These are phyloP conservation scores for Thalassophryne amazonica DNA, from an alignment of 2,797 vertebrate species.

Conservation along the genomic window DNA sequence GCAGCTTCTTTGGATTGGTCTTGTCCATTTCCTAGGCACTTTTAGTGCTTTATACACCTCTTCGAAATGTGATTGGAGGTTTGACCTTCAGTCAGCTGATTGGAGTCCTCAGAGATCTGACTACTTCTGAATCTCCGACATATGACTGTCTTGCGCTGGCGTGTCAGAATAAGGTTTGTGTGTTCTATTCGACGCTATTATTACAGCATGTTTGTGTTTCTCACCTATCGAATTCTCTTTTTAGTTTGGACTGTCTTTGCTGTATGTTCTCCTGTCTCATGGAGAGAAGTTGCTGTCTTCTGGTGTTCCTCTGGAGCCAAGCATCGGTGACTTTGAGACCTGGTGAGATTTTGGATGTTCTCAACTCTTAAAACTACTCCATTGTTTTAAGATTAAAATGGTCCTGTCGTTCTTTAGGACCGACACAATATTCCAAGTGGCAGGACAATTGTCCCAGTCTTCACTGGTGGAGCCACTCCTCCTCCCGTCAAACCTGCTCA, in stretches of 20 bases:
- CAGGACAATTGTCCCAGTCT: conserved; percentile 85
- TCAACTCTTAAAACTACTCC: too few relatives aligned
- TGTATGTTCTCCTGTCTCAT: conserved; percentile 90
- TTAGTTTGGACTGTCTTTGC: conserved; percentile 92
- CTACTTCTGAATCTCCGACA: conserved; percentile 58
- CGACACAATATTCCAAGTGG: conserved; percentile 87
- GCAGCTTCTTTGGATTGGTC: too few relatives aligned
- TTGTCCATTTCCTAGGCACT: conserved; percentile 75
- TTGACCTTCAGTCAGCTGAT: conserved; percentile 89
- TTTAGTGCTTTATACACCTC: conserved; percentile 84
- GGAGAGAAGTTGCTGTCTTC: conserved; percentile 89
- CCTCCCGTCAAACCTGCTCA: conserved; percentile 91
- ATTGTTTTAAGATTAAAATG: too few relatives aligned
- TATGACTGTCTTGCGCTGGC: conserved; percentile 75
- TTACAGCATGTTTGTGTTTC: background rate
- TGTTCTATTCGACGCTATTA: too few relatives aligned
- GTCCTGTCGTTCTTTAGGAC: conserved; percentile 75
- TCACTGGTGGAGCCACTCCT: conserved; percentile 89
- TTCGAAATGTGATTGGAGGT: conserved; percentile 78
- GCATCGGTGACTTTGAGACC: conserved; percentile 81
- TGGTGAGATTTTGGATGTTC: conserved; percentile 82
- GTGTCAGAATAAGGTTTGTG: conserved; percentile 90
- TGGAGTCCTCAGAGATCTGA: conserved; percentile 81
- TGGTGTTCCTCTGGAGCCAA: conserved; percentile 76
- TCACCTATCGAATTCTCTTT: background rate